Percentiles rank a stretch among this genome's conserved stretches.
These are phyloP conservation scores for Raja brachyura DNA, from an alignment of 2,113 vertebrate species.

Conservation along the genomic window DNA sequence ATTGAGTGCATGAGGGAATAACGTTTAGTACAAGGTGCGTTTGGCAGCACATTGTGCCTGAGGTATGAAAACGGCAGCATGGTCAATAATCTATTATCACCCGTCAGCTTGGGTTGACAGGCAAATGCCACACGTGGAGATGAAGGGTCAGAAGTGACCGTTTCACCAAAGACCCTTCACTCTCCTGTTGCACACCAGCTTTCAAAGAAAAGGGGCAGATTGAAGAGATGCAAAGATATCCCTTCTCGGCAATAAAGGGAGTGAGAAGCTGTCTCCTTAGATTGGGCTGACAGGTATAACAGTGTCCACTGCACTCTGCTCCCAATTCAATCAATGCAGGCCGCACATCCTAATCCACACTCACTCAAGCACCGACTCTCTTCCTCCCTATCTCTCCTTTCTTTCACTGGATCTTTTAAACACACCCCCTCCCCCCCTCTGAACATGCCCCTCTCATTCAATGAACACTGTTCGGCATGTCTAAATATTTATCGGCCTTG, in stretches of 20 bases:
- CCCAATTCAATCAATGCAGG: conserved; percentile 55
- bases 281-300: conserved; percentile 48
- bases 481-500: conserved; percentile 46
- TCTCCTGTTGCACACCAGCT: conserved; percentile 43
- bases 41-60: too few relatives aligned
- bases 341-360: conserved; percentile 49
- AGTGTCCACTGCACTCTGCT: conserved; percentile 50
- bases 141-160: conserved; percentile 58
- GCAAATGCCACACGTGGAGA: conserved; percentile 60
- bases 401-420: conserved; percentile 38
- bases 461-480: conserved; percentile 47
- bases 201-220: neutral
- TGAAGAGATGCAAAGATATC: neutral
- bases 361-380: conserved; percentile 50
- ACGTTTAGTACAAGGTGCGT: too few relatives aligned
- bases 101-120: conserved; percentile 51
- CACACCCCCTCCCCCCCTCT: conserved; percentile 45
- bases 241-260: neutral
- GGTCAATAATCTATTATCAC: too few relatives aligned
- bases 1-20: too few relatives aligned
- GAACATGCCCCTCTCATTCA: conserved; percentile 41
- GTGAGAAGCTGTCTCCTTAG: conserved; percentile 41
- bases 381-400: conserved; percentile 48
- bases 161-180: conserved; percentile 57
- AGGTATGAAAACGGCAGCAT: too few relatives aligned